Evolutionary conservation across 2,797 vertebrate genomes (phyloP).

Genomic region (Tauraco hartlaubi): DNA sequence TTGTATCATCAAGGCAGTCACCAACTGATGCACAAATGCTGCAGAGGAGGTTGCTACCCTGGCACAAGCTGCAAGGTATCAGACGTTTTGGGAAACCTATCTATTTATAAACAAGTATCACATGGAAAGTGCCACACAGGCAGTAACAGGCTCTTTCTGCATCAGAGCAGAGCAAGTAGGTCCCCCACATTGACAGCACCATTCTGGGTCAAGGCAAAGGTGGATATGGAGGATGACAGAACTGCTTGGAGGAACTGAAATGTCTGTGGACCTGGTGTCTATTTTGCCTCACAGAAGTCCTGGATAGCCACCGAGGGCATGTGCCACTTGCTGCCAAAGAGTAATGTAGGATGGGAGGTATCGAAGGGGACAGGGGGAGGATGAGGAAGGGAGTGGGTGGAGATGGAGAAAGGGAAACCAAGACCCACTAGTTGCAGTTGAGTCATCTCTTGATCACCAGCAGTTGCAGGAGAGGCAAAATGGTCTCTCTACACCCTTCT

Average conservation of each 20-base stretch:
- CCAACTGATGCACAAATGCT: background rate
- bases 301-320: fast-evolving
- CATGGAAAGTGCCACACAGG: background rate
- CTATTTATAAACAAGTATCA: background rate
- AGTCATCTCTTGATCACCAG: background rate
- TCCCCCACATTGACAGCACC: background rate
- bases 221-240: background rate
- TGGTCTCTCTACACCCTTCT: background rate
- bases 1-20: background rate
- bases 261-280: background rate
- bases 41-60: background rate
- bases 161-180: background rate
- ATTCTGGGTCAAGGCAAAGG: background rate
- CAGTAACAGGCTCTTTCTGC: background rate
- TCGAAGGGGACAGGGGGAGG: background rate
- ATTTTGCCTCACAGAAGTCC: background rate
- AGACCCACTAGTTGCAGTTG: background rate
- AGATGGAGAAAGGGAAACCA: background rate
- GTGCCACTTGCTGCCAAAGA: background rate
- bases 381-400: background rate
- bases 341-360: background rate
- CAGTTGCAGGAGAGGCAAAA: background rate
- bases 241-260: background rate
- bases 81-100: background rate
- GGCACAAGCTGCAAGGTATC: background rate